Conservation (phyloP, 2,888 invertebrate genomes). For the Shargacucullia verbasci region DNA sequence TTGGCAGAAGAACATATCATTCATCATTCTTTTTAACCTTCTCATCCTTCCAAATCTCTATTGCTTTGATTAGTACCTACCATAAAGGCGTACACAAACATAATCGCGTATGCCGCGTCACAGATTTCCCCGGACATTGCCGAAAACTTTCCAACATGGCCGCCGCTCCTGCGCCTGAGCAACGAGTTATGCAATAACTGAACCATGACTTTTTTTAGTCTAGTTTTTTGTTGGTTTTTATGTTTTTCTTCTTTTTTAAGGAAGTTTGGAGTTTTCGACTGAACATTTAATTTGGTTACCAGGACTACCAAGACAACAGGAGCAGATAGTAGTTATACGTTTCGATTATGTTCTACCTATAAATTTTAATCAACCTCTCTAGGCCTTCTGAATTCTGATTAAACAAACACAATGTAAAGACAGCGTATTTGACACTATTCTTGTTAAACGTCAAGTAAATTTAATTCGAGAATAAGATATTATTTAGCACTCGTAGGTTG, state of each 20-base stretch:
- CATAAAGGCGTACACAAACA: slow-evolving; percentile 43
- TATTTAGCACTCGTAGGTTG: slow-evolving; percentile 21
- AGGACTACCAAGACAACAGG: too few relatives aligned
- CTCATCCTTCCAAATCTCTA: neutral
- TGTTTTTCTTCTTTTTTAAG: neutral
- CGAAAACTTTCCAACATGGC: slow-evolving; percentile 79
- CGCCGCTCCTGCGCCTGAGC: slow-evolving; percentile 65
- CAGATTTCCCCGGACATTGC: slow-evolving; percentile 79
- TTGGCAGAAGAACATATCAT: too few relatives aligned
- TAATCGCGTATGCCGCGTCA: slow-evolving; percentile 54
- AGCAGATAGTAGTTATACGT: too few relatives aligned
- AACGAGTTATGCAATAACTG: slow-evolving; percentile 66
- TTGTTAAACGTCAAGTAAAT: slow-evolving; percentile 45
- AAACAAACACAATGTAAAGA: slow-evolving; percentile 27
- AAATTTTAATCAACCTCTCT: slow-evolving; percentile 17
- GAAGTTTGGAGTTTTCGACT: neutral
- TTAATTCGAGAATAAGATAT: slow-evolving; percentile 40
- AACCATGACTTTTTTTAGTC: slow-evolving; percentile 46
- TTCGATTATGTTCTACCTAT: neutral
- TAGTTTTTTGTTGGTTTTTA: slow-evolving; percentile 7
- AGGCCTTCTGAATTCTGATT: slow-evolving; percentile 12
- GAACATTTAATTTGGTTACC: neutral
- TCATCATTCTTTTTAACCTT: neutral
- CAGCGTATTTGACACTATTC: slow-evolving; percentile 41
- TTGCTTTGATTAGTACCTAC: slow-evolving; percentile 7